Evolutionary conservation across 2,113 vertebrate species (phyloP).

Genomic region (Myotis davidii): DNA sequence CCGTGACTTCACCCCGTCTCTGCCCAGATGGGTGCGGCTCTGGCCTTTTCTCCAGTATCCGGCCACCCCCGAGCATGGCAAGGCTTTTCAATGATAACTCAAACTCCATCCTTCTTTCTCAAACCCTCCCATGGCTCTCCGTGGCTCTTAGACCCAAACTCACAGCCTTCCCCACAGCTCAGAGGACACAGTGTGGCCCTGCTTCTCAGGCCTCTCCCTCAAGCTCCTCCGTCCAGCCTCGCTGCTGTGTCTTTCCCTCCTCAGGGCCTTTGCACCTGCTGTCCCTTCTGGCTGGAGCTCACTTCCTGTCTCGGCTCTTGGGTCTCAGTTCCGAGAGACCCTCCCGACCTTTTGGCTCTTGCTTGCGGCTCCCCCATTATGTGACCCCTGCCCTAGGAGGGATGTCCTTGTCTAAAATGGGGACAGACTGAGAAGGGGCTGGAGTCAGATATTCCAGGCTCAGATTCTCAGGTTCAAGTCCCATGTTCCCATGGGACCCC

Average conservation of each 20-base stretch:
- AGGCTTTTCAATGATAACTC: not conserved
- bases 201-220: too few species aligned
- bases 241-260: not conserved
- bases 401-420: not conserved
- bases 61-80: too few species aligned
- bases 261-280: not conserved
- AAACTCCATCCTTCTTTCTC: not conserved
- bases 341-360: not conserved
- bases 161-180: not conserved
- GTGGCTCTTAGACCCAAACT: not conserved
- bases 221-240: not conserved
- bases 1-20: not conserved
- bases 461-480: not conserved
- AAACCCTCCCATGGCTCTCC: not conserved
- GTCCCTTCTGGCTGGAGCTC: not conserved
- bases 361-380: not conserved
- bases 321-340: not conserved
- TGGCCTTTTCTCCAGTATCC: not conserved
- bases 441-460: not conserved
- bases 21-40: not conserved
- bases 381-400: not conserved
- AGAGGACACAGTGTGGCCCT: not conserved
- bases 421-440: not conserved
- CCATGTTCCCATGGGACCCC: not conserved
- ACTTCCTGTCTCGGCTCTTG: not conserved